Base-by-base conservation (phyloP, 1,140 invertebrate genomes). In the Ostrea denselamellosa region DNA sequence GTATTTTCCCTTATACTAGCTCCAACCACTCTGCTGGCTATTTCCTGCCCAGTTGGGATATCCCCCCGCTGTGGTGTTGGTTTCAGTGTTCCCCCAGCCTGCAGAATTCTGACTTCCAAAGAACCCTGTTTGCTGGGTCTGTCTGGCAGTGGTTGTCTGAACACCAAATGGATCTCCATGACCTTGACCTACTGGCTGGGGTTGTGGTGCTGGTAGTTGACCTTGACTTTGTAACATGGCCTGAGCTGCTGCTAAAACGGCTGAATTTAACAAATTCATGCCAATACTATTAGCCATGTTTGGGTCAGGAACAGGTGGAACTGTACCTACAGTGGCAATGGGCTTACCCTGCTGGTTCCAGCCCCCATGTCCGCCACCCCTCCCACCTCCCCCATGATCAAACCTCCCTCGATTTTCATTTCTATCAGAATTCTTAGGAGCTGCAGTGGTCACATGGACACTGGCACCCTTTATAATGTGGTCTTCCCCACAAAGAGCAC, bases 401-500 rank as follows among this genome's bases (percentile, higher is more conserved):
- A 77, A 71, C 62, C 85, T 34, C 28, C 89, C 58, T 52, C 81
- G 85, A 85, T 90, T 91, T 90, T 34, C 90, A 89, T 19, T 88
- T 88, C 81, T 92, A 89, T 85, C 90, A 51, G 89, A 92, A 68
- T 93, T 91, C 89, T 99, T 99, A 14, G 98, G 98, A 81, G 98
- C 98, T 86, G 98, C 98, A 95, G 98, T 98, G 65, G 98, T 98
- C 56, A 99, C 98, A 96, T 99, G 98, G 8, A 99, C 98, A 90
- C 98, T 98, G 2, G 98, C 97, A 89, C 97, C 97, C 95, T 99
- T 99, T 77, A 99, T 98, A 90, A 99, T 99, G 95, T 99, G 98
- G 96, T 99, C 98, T 95, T 99, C 98, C n/a, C 98, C 98, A 95
- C 98, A 99, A 1, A 98, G 97, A 94, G 98, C 96, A 96, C 97